Evolutionary conservation across 2,113 vertebrate genomes (phyloP).

Genomic region (Gadus macrocephalus): DNA sequence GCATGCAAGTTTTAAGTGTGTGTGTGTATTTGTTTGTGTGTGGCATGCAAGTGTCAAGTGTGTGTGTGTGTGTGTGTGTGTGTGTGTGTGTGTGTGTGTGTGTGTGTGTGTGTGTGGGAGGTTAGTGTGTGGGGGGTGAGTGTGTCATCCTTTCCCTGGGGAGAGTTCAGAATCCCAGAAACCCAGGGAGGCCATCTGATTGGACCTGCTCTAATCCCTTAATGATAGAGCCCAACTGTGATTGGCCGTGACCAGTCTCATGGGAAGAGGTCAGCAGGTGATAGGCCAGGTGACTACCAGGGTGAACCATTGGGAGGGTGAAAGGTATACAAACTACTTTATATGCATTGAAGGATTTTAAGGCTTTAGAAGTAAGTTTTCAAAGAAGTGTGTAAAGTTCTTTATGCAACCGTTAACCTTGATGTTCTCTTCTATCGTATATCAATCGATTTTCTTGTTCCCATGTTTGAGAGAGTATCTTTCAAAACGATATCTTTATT

Average conservation of each 20-base stretch:
- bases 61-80: background rate
- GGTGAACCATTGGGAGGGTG: constrained; percentile 34
- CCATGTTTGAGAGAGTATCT: no score
- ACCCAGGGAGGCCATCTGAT: constrained; percentile 51
- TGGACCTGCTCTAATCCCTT: constrained; percentile 66
- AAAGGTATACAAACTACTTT: constrained; percentile 18
- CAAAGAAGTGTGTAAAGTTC: no score
- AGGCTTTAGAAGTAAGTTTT: no score
- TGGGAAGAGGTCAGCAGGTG: constrained; percentile 50
- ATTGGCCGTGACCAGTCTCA: constrained; percentile 51
- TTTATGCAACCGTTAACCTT: no score
- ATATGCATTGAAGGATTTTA: no score
- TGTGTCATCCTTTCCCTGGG: constrained; percentile 51
- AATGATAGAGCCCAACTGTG: constrained; percentile 54
- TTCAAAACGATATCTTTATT: no score
- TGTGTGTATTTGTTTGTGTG: background rate
- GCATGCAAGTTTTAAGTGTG: background rate
- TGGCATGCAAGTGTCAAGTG: no score
- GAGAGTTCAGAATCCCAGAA: constrained; percentile 46
- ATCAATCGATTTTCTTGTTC: no score
- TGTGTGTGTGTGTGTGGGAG: constrained; percentile 36
- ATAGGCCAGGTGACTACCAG: constrained; percentile 42
- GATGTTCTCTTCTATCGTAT: no score
- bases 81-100: constrained; percentile 9
- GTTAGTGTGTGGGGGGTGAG: background rate